A percentile compares a stretch with the other conserved stretches of the same genome.
phyloP scores from a whole-genome alignment of 2,113 vertebrate genomes.

The Thymallus thymallus region DNA sequence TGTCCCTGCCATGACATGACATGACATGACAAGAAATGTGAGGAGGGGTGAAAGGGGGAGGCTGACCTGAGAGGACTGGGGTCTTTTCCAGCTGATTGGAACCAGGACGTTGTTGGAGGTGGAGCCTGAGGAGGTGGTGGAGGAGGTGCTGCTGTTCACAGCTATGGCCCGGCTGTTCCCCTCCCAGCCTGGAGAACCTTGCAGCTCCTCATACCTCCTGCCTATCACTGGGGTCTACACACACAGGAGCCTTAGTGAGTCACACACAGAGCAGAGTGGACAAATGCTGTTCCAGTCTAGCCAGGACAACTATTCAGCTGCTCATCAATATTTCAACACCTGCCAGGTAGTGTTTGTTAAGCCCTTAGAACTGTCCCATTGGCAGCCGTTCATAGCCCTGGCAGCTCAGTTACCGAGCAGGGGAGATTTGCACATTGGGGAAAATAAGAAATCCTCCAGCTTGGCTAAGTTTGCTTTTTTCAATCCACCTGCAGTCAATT shows the following conservation, averaged over 20 bases:
- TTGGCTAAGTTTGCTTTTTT: not conserved
- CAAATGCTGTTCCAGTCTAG: not conserved
- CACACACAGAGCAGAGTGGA: slow-evolving; percentile 8
- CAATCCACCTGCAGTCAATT: slow-evolving; percentile 26
- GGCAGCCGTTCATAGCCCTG: not conserved
- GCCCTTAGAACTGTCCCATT: not conserved
- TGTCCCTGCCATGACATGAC: no score
- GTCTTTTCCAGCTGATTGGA: slow-evolving; percentile 97
- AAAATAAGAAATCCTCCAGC: not conserved
- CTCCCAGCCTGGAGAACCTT: slow-evolving; percentile 81
- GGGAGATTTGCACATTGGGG: not conserved
- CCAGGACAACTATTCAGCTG: not conserved
- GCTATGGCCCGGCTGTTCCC: slow-evolving; percentile 84
- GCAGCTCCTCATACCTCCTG: slow-evolving; percentile 88
- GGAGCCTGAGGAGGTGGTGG: slow-evolving; percentile 89
- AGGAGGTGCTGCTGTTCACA: slow-evolving; percentile 90
- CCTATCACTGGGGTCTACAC: slow-evolving; percentile 91
- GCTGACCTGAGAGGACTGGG: slow-evolving; percentile 93
- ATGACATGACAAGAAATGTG: no score
- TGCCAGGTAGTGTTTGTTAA: not conserved
- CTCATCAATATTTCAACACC: slow-evolving; percentile 9
- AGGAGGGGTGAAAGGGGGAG: not conserved
- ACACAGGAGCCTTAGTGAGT: slow-evolving; percentile 17
- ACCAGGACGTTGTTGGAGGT: slow-evolving; percentile 93
- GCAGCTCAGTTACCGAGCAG: not conserved